Base-by-base conservation (phyloP, 2,888 invertebrate species). In the Drosophila colorata region DNA sequence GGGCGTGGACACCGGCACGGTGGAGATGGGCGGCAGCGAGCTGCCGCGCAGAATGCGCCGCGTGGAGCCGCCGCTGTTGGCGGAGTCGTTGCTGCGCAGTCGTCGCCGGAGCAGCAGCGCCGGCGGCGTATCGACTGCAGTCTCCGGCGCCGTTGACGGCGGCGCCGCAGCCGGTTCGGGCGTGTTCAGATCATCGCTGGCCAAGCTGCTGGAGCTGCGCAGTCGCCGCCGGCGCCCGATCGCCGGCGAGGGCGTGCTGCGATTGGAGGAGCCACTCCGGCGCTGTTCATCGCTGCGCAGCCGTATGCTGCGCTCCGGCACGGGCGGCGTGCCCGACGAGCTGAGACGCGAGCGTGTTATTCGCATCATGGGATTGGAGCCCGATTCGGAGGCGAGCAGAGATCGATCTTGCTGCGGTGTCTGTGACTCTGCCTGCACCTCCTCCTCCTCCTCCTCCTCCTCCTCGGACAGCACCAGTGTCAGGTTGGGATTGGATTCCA, bases 21-120 rank as follows among this genome's bases (percentile, higher is more conserved):
- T 40, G 1, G 51, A 48, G 16, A 52, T 47, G 0, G 51, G 25
- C 5, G 78, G 78, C 63, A 72, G n/a, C 13, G 74, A 74, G 6
- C 63, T 41, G 7, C 47, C 52, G 11, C 78, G 78, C 4, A 35
- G 0, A 0, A 25, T 7, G 8, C 57, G 74, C 14, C 23, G 38
- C 1, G 18, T 13, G 3, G 8, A 0, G 14, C n/a, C 5, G 11
- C 33, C 4, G 33, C 18, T 47, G 16, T 0, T 1, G 0, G n/a
- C 6, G 1, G 47, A 37, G 9, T 65, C 47, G 2, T 23, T 41
- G 38, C 60, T 48, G 0, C 38, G 55, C 20, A 55, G 14, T 1
- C 55, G 37, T 18, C 23, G 25, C 16, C 8, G 2, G 6, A 1
- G 20, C 14, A 6, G 38, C 2, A 2, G 28, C 31, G 2, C 33